Percentiles rank a stretch among this genome's conserved stretches.
Conservation (phyloP, 2,888 invertebrate species). For the Physocephala rufipes region DNA sequence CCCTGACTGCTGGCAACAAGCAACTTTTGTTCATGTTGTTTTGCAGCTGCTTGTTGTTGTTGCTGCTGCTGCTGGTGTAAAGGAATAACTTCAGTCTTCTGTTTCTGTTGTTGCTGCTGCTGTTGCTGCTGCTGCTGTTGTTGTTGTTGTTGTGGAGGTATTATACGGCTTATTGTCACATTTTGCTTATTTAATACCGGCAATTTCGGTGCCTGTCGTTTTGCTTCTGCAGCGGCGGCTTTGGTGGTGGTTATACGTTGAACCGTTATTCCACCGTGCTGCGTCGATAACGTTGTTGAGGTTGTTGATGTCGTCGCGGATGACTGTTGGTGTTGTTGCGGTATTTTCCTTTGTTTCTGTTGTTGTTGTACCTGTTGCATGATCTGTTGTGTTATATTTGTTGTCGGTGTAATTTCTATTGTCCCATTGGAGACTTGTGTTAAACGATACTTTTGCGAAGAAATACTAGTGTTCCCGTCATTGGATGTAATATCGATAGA, state of each 20-base stretch:
- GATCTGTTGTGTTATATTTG: constrained; percentile 52
- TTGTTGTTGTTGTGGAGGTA: constrained; percentile 51
- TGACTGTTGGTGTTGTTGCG: constrained; percentile 43
- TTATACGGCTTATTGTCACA: constrained; percentile 61
- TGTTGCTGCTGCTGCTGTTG: constrained; percentile 51
- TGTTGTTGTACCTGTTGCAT: constrained; percentile 49
- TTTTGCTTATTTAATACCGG: constrained; percentile 61
- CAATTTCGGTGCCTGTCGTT: constrained; percentile 46
- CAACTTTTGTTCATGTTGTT: constrained; percentile 41
- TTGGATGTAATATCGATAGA: neutral
- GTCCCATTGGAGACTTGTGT: constrained; percentile 46
- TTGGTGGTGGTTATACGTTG: constrained; percentile 56
- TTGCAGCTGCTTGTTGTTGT: constrained; percentile 16
- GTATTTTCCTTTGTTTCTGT: constrained; percentile 45
- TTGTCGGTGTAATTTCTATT: constrained; percentile 50
- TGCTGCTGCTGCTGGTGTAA: constrained; percentile 47
- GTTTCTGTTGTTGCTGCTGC: constrained; percentile 51
- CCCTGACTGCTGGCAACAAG: neutral
- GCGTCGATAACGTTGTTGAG: constrained; percentile 40
- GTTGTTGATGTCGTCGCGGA: constrained; percentile 36
- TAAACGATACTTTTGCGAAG: constrained; percentile 50
- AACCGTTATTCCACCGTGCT: constrained; percentile 50
- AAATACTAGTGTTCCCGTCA: constrained; percentile 9
- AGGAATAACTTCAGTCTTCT: constrained; percentile 37
- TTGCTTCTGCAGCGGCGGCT: constrained; percentile 47